A percentile compares a stretch with the other conserved stretches of the same genome.
Evolutionary conservation across 2,797 vertebrate genomes (phyloP).

Genomic region (Coluber constrictor): DNA sequence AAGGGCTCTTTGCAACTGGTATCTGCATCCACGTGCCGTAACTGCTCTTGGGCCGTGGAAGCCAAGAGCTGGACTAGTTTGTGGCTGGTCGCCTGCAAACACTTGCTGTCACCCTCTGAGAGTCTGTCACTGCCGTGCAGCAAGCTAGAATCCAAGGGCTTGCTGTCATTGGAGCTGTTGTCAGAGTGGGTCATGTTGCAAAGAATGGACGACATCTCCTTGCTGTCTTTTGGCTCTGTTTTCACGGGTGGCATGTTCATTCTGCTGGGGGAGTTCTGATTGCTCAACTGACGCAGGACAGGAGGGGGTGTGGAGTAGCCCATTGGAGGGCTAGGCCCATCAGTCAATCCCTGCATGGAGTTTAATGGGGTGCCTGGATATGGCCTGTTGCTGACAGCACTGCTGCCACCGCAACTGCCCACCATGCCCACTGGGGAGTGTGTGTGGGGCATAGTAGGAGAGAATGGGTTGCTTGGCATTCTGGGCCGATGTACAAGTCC

Average conservation of each 20-base stretch:
- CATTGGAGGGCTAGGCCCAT: conserved; percentile 64
- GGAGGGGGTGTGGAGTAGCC: conserved; percentile 81
- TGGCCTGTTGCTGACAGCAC: conserved; percentile 56
- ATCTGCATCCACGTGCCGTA: conserved; percentile 68
- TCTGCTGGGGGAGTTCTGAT: conserved; percentile 74
- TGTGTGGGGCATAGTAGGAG: conserved; percentile 75
- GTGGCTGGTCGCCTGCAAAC: conserved; percentile 73
- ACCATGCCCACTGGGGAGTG: conserved; percentile 74
- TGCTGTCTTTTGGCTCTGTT: conserved; percentile 71
- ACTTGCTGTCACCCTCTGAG: conserved; percentile 74
- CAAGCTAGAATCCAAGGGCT: conserved; percentile 70
- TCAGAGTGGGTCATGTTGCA: conserved; percentile 71
- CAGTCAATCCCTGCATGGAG: conserved; percentile 67
- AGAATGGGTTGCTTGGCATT: conserved; percentile 83
- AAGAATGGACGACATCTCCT: conserved; percentile 69
- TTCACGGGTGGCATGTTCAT: conserved; percentile 64
- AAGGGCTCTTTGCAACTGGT: conserved; percentile 68
- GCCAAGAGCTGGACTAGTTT: conserved; percentile 76
- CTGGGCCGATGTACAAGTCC: conserved; percentile 81
- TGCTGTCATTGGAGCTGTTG: conserved; percentile 54
- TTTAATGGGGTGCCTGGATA: conserved; percentile 64
- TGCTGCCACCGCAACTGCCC: conserved; percentile 57
- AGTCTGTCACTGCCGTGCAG: conserved; percentile 64
- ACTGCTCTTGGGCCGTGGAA: conserved; percentile 72
- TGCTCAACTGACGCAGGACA: conserved; percentile 72